phyloP scores from a whole-genome alignment of 2,888 invertebrate genomes.

The Hirtodrosophila histrioides region DNA sequence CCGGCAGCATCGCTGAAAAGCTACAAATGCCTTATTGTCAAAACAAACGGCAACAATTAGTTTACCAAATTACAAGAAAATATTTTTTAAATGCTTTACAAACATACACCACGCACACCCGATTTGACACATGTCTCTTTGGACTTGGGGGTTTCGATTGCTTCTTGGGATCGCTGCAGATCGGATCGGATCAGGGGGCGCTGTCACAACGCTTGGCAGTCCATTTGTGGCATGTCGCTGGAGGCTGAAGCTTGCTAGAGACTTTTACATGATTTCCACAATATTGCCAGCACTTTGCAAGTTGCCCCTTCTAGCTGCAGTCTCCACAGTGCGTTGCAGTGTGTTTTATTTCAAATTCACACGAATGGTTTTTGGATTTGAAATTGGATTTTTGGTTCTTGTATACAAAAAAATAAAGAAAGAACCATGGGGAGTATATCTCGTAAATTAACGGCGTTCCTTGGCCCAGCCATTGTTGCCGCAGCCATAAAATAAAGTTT shows the following conservation, averaged over 20 bases:
- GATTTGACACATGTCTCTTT: conserved; percentile 67
- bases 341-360: conserved; percentile 77
- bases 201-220: conserved; percentile 60
- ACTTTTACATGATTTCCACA: conserved; percentile 26
- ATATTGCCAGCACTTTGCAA: conserved; percentile 31
- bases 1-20: conserved; percentile 68
- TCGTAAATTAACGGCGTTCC: conserved; percentile 79
- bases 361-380: conserved; percentile 48
- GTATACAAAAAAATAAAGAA: conserved; percentile 60
- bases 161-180: conserved; percentile 4
- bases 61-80: conserved; percentile 82
- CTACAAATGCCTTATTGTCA: conserved; percentile 83
- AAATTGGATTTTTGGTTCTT: conserved; percentile 25
- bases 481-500: conserved; percentile 76
- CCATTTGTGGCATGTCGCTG: conserved; percentile 76
- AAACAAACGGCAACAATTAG: conserved; percentile 82
- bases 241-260: conserved; percentile 34
- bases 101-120: conserved; percentile 49
- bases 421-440: conserved; percentile 75
- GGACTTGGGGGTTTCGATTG: conserved; percentile 2
- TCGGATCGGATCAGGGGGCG: conserved; percentile 1
- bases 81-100: conserved; percentile 75
- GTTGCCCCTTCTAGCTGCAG: not conserved
- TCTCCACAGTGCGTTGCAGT: conserved; percentile 42
- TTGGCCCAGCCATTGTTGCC: conserved; percentile 51